Evolutionary conservation across 2,113 vertebrate genomes (phyloP).

Genomic region (Rutilus rutilus): DNA sequence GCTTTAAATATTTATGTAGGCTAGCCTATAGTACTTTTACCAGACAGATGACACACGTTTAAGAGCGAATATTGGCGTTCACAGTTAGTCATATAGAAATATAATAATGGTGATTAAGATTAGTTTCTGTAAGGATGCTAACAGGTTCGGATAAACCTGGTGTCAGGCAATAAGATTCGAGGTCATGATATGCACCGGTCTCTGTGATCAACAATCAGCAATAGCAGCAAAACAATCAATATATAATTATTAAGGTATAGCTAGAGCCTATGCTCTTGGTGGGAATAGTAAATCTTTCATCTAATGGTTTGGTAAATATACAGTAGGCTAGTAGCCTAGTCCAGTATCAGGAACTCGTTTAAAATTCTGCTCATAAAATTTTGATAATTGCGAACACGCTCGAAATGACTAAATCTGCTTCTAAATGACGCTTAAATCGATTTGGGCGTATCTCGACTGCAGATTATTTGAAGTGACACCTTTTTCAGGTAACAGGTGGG

Average conservation of each 20-base stretch:
- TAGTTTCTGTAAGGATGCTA: not conserved
- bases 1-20: not conserved
- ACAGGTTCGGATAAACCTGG: not conserved
- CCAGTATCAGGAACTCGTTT: not conserved
- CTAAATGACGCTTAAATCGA: not conserved
- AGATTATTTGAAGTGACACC: not conserved
- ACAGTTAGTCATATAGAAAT: not conserved
- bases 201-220: not conserved
- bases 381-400: not conserved
- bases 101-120: not conserved
- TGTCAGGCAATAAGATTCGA: not conserved
- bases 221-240: not conserved
- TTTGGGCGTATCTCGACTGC: not conserved
- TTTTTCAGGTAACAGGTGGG: constrained; percentile 67
- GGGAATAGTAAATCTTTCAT: not conserved
- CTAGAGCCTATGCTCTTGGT: not conserved
- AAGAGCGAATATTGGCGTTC: not conserved
- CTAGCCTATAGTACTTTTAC: not conserved
- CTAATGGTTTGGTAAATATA: not conserved
- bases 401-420: not conserved
- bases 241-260: not conserved
- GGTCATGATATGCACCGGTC: not conserved
- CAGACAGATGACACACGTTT: not conserved
- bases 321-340: too few relatives aligned
- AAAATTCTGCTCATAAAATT: not conserved